Percentiles rank a stretch among this genome's conserved stretches.
Conservation (phyloP, 2,888 invertebrate species). For the Spicauda simplicius region DNA sequence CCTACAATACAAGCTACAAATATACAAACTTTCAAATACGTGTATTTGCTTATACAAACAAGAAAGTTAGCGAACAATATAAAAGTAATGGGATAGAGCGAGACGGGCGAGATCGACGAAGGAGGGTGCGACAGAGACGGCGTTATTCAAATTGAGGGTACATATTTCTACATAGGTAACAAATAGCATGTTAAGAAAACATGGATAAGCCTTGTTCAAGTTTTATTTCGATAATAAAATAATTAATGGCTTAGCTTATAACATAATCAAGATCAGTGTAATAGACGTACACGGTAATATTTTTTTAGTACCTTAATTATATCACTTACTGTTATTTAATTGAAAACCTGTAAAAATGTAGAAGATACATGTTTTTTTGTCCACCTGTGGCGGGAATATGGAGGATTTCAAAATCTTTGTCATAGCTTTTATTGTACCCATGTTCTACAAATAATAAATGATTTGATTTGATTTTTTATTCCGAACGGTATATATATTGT, state of each 20-base stretch:
- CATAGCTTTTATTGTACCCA: no score
- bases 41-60: slow-evolving; percentile 85
- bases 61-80: slow-evolving; percentile 86
- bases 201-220: slow-evolving; percentile 65
- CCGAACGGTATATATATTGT: no score
- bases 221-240: slow-evolving; percentile 17
- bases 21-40: slow-evolving; percentile 84
- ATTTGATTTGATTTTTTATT: no score
- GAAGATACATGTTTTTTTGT: no score
- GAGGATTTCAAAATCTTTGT: no score
- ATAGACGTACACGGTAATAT: background rate
- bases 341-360: no score
- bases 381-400: no score
- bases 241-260: background rate
- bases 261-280: background rate
- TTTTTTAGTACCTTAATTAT: background rate
- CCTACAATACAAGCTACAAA: slow-evolving; percentile 78
- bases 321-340: no score
- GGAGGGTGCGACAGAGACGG: slow-evolving; percentile 65
- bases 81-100: slow-evolving; percentile 83
- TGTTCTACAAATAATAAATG: no score
- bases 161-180: slow-evolving; percentile 85
- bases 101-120: slow-evolving; percentile 53
- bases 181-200: slow-evolving; percentile 80
- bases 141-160: slow-evolving; percentile 84